phyloP scores from a whole-genome alignment of 1,140 invertebrate genomes.

The Drosophila pectinifera region DNA sequence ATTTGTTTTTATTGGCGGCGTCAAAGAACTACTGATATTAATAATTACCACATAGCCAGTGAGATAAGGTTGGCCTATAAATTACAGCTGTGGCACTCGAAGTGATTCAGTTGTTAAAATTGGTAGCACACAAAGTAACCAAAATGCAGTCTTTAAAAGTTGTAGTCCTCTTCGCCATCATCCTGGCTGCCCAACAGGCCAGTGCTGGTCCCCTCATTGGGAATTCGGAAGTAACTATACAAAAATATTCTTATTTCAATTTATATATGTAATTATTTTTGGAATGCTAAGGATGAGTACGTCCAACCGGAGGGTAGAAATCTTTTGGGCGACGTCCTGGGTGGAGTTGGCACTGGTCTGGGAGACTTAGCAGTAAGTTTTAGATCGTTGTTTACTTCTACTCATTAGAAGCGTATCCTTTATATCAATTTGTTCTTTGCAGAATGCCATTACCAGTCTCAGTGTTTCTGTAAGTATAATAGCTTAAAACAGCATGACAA shows the following conservation, averaged over 20 bases:
- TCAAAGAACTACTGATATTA: conserved; percentile 21
- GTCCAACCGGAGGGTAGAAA: conserved; percentile 33
- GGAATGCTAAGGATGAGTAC: conserved; percentile 21
- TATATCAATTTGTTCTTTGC: not conserved
- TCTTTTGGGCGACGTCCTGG: conserved; percentile 44
- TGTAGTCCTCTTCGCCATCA: conserved; percentile 11
- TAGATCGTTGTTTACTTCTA: not conserved
- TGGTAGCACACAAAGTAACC: conserved; percentile 6
- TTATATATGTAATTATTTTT: conserved; percentile 12
- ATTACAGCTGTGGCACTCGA: conserved; percentile 2
- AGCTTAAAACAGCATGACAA: too few relatives aligned
- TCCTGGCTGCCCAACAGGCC: conserved; percentile 24
- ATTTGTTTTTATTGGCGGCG: conserved; percentile 40
- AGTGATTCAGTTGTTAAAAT: conserved; percentile 32
- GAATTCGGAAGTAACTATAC: not conserved
- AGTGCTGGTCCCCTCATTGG: conserved; percentile 31
- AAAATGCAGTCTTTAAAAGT: conserved; percentile 39
- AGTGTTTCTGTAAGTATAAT: conserved; percentile 34
- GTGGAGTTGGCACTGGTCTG: conserved; percentile 28
- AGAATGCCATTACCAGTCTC: conserved; percentile 51
- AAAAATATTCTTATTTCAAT: not conserved
- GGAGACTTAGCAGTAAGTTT: conserved; percentile 47
- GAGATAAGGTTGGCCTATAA: conserved; percentile 52
- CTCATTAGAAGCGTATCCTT: too few relatives aligned
- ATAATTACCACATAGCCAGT: not conserved